Percentiles rank a stretch among this genome's conserved stretches.
Evolutionary conservation across 2,113 vertebrate genomes (phyloP).

Genomic region (Chascanopsetta lugubris): DNA sequence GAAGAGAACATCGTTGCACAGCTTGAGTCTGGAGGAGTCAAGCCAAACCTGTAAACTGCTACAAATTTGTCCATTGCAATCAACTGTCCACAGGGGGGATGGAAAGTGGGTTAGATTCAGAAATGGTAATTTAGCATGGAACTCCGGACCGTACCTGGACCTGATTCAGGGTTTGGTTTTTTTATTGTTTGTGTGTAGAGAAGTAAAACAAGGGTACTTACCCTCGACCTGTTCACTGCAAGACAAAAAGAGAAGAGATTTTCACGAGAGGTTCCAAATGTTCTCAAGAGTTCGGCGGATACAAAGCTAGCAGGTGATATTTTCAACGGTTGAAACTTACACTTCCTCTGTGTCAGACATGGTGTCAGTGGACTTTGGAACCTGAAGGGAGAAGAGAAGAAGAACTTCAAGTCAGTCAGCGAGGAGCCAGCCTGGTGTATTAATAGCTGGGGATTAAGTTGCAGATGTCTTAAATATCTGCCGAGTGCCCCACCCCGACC

Average conservation of each 20-base stretch:
- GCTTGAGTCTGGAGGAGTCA: conserved; percentile 70
- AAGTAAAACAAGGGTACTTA: conserved; percentile 77
- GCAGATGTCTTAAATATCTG: conserved; percentile 61
- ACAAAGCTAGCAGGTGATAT: background rate
- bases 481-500: conserved; percentile 29
- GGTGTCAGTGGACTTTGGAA: conserved; percentile 79
- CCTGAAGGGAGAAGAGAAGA: conserved; percentile 73
- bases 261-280: background rate
- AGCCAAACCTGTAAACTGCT: conserved; percentile 74
- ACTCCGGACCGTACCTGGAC: conserved; percentile 37
- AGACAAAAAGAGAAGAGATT: conserved; percentile 50
- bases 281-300: too few relatives aligned
- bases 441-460: conserved; percentile 72
- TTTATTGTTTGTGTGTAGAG: background rate
- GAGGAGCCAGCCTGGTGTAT: conserved; percentile 43
- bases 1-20: conserved; percentile 38
- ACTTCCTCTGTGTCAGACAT: conserved; percentile 96
- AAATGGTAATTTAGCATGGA: conserved; percentile 51
- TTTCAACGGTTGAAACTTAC: conserved; percentile 91
- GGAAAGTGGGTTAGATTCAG: conserved; percentile 52
- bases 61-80: conserved; percentile 48
- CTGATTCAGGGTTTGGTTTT: background rate
- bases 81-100: conserved; percentile 31
- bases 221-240: conserved; percentile 90
- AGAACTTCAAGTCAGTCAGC: conserved; percentile 21